Evolutionary conservation across 37 sponge, comb jelly and placozoan species (phyloP), one percentile per base, ranked within the genome.

Genomic region (Haliclona indistincta): DNA sequence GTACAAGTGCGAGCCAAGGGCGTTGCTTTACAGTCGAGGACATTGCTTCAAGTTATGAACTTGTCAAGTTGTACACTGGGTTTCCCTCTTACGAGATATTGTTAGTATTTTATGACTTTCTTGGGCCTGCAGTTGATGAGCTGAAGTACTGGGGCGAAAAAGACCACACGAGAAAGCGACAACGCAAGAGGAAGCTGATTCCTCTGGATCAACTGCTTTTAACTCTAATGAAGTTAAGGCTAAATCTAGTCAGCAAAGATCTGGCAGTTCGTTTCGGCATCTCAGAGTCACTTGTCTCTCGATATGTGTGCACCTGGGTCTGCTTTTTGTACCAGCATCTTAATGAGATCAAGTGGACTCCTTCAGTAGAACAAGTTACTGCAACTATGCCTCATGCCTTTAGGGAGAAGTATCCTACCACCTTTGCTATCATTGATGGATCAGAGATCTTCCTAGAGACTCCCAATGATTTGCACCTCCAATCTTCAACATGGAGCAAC

Each of bases 381-480:
- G 56, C 49, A 30, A 83, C 84, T 33, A 13, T 68, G n/a, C 76
- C 84, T 15, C 45, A 54, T 30, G 35, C 69, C 43, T 83, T 83
- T 45, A n/a, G 45, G 34, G 56, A 74, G 39, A 60, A 45, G 20
- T 75, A 55, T 61, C 78, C 78, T 3, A 84, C 40, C 20, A 84
- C 85, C 11, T 84, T 53, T 76, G 71, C 72, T 30, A 84, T 77
- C 55, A 84, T 84, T 71, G 85, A 84, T 84, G 85, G 64, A 36
- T 77, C 64, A 65, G 85, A 84, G 38, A 39, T 77, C 6, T 77
- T 70, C 64, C 63, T 76, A 19, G 39, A 84, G 35, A 70, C 66
- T 20, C 85, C 78, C 1, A 70, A 78, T 49, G 71, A 76, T 45
- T 54, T 84, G 35, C 54, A 63, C 6, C 64, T 44, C 6, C 54